Evolutionary conservation across 2,113 vertebrate species (phyloP).

Genomic region (Atlantisia rogersi): DNA sequence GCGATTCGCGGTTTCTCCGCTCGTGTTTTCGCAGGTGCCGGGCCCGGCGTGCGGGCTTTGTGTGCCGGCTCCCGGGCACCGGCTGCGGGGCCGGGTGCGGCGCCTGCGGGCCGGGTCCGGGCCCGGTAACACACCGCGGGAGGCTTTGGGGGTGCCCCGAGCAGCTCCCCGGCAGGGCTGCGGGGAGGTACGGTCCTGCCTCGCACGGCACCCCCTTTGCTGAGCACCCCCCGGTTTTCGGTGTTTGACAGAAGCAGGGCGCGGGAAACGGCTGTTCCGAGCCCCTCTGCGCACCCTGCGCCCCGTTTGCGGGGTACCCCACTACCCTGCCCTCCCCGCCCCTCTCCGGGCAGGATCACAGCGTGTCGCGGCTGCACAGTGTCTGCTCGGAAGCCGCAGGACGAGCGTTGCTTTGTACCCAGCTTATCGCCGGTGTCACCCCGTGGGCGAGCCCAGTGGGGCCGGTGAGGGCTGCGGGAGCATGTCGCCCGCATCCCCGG

Average conservation of each 20-base stretch:
- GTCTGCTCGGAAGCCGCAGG: not conserved
- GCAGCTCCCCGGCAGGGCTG: not conserved
- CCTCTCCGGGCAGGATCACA: too few relatives aligned
- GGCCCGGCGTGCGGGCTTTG: not conserved
- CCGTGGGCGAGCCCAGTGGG: fast-evolving
- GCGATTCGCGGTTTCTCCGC: not conserved
- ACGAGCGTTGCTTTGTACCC: not conserved
- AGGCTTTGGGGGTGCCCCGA: not conserved
- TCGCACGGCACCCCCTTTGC: not conserved
- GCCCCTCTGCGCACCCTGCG: fast-evolving
- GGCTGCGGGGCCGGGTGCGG: too few relatives aligned
- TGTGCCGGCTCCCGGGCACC: too few relatives aligned
- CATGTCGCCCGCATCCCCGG: not conserved
- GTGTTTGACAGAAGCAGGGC: not conserved
- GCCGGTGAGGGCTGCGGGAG: fast-evolving
- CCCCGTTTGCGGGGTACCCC: not conserved
- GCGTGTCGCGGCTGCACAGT: too few relatives aligned
- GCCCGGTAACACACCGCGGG: too few relatives aligned
- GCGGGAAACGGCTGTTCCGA: not conserved
- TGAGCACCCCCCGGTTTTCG: not conserved
- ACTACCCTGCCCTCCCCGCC: too few relatives aligned
- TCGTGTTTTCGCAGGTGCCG: not conserved
- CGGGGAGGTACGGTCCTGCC: not conserved
- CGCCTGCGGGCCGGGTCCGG: too few relatives aligned
- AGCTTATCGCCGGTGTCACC: not conserved